Conservation (phyloP, 37 sponge, comb jelly and placozoan species). For the Aphrocallistes beatrix region DNA sequence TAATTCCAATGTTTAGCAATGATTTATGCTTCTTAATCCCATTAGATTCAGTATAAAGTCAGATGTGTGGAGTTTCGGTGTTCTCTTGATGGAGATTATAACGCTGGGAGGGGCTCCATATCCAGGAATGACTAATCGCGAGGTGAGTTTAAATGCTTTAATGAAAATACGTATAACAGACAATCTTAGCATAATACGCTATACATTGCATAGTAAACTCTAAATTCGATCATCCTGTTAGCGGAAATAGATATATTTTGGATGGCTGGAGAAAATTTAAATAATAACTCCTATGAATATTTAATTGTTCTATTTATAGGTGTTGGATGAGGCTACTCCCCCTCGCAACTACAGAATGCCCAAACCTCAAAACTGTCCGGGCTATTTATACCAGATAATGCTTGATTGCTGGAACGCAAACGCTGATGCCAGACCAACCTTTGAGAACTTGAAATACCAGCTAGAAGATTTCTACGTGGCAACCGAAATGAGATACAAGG, state of each 20-base stretch:
- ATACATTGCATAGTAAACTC: too few relatives aligned
- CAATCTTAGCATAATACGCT: too few relatives aligned
- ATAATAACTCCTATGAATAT: too few relatives aligned
- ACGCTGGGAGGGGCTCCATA: not conserved
- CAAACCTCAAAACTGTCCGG: not conserved
- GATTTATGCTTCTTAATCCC: not conserved
- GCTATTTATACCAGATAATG: not conserved
- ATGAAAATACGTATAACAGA: too few relatives aligned
- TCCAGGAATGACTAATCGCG: not conserved
- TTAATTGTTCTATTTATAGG: too few relatives aligned
- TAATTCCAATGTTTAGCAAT: too few relatives aligned
- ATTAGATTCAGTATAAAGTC: not conserved
- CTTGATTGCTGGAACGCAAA: not conserved
- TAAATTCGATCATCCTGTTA: too few relatives aligned
- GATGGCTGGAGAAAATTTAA: too few relatives aligned
- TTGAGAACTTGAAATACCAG: not conserved
- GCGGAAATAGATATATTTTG: too few relatives aligned
- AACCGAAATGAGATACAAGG: slow-evolving; percentile 23
- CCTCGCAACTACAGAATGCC: not conserved
- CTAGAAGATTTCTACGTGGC: not conserved
- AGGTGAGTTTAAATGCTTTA: slow-evolving; percentile 32
- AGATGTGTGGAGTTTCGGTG: slow-evolving; percentile 13
- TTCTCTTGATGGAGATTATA: not conserved
- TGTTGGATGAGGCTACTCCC: not conserved
- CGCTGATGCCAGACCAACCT: not conserved